Evolutionary conservation across 1,140 invertebrate genomes (phyloP).

Genomic region (Dendrolimus kikuchii): DNA sequence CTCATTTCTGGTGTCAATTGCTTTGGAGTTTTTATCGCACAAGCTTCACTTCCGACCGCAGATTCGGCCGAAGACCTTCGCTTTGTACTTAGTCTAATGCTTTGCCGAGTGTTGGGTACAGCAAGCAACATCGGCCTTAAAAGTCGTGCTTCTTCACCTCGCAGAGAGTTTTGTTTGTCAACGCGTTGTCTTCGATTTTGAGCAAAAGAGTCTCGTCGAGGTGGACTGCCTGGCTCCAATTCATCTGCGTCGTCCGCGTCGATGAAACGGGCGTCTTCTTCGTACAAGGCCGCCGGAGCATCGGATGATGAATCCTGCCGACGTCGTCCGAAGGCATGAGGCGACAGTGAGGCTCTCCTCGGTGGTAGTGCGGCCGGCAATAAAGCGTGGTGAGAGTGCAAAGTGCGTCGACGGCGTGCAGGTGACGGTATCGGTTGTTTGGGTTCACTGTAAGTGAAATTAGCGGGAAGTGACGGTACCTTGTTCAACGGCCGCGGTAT

Average conservation of each 20-base stretch:
- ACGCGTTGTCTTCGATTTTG: constrained; percentile 53
- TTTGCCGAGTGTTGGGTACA: constrained; percentile 47
- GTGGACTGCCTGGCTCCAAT: constrained; percentile 52
- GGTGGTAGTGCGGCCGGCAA: constrained; percentile 43
- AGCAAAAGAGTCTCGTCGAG: constrained; percentile 46
- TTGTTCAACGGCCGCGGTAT: constrained; percentile 56
- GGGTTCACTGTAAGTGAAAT: constrained; percentile 80
- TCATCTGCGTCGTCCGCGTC: constrained; percentile 66
- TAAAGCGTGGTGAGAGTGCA: constrained; percentile 62
- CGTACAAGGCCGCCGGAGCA: constrained; percentile 57
- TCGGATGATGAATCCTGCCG: constrained; percentile 62
- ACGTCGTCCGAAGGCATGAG: constrained; percentile 61
- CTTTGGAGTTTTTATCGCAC: constrained; percentile 24
- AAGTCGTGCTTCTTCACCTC: constrained; percentile 55
- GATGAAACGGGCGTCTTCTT: constrained; percentile 68
- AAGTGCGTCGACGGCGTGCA: constrained; percentile 52
- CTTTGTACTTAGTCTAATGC: constrained; percentile 37
- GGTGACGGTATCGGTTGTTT: constrained; percentile 53
- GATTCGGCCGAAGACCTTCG: constrained; percentile 49
- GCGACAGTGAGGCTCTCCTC: constrained; percentile 54
- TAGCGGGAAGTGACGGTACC: constrained; percentile 79
- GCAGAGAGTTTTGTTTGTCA: constrained; percentile 54
- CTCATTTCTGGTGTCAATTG: constrained; percentile 27
- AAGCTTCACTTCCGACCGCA: constrained; percentile 33
- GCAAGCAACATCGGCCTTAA: constrained; percentile 49